phyloP scores from a whole-genome alignment of 1,140 invertebrate species.

The Drosophila pseudoananassae region DNA sequence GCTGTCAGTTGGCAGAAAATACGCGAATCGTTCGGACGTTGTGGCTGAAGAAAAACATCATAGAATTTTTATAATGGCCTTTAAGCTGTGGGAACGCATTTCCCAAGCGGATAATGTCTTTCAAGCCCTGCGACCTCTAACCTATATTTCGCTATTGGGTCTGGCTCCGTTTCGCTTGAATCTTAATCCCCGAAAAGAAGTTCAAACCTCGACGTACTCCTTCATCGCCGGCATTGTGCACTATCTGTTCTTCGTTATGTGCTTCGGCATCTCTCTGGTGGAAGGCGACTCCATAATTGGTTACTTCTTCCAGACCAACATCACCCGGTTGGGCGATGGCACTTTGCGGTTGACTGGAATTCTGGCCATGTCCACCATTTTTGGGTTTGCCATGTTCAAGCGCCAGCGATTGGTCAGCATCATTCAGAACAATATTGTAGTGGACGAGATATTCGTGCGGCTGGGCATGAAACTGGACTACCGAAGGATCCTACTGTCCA shows the following conservation, averaged over 20 bases:
- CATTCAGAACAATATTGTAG: slow-evolving; percentile 71
- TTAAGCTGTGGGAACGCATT: slow-evolving; percentile 68
- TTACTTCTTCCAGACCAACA: slow-evolving; percentile 81
- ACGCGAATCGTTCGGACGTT: slow-evolving; percentile 51
- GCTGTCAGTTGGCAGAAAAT: slow-evolving; percentile 52
- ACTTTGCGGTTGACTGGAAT: slow-evolving; percentile 74
- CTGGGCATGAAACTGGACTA: slow-evolving; percentile 78
- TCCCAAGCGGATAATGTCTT: slow-evolving; percentile 81
- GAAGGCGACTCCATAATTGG: slow-evolving; percentile 80
- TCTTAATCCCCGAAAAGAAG: slow-evolving; percentile 67
- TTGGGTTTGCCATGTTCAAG: slow-evolving; percentile 76
- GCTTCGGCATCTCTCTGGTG: slow-evolving; percentile 61
- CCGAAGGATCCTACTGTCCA: slow-evolving; percentile 60
- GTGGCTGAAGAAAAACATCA: background rate
- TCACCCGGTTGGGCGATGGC: slow-evolving; percentile 72
- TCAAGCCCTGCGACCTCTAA: slow-evolving; percentile 72
- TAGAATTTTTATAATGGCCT: slow-evolving; percentile 46
- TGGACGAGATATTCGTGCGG: slow-evolving; percentile 75
- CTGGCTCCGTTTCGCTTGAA: slow-evolving; percentile 75
- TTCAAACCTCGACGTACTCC: slow-evolving; percentile 71
- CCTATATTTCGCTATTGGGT: slow-evolving; percentile 72
- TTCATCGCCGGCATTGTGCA: slow-evolving; percentile 72
- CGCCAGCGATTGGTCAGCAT: slow-evolving; percentile 66
- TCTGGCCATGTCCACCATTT: slow-evolving; percentile 78
- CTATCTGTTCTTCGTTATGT: slow-evolving; percentile 74